Conservation (phyloP, 2,797 vertebrate species). For the Centroberyx gerrardi region DNA sequence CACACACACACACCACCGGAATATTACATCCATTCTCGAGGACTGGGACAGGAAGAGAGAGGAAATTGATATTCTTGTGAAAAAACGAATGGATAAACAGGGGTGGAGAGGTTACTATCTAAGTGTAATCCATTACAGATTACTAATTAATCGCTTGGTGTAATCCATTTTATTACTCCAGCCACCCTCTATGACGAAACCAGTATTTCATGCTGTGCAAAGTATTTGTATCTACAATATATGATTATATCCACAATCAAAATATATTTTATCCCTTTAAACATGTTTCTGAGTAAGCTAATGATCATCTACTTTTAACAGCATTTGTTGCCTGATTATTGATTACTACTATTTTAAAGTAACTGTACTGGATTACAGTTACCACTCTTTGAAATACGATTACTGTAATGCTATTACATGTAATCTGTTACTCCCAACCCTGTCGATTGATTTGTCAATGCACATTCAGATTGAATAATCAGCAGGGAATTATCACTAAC, state of each 20-base stretch:
- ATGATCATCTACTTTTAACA: conserved; percentile 24
- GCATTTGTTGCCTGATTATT: conserved; percentile 14
- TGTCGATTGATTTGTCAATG: conserved; percentile 39
- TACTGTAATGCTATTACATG: conserved; percentile 51
- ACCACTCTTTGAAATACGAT: conserved; percentile 15
- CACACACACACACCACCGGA: conserved; percentile 17
- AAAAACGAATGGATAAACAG: neutral
- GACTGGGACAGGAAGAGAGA: neutral
- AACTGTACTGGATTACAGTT: conserved; percentile 52
- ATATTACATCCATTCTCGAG: neutral
- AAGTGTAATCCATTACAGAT: conserved; percentile 2
- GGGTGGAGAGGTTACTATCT: neutral
- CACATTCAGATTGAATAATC: conserved; percentile 34
- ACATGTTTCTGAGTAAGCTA: neutral
- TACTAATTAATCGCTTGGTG: neutral
- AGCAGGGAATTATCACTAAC: conserved; percentile 22
- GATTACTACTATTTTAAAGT: conserved; percentile 44
- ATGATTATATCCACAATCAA: conserved; percentile 20
- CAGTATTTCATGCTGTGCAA: conserved; percentile 31
- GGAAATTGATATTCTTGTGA: neutral
- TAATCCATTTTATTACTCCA: conserved; percentile 1
- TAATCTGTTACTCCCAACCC: conserved; percentile 44
- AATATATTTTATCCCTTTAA: conserved; percentile 21
- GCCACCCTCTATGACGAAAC: conserved; percentile 6
- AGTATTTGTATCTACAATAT: conserved; percentile 29